Evolutionary conservation across 1,140 invertebrate species (phyloP), one percentile per base, ranked within the genome.

Genomic region (Rhyzopertha dominica): DNA sequence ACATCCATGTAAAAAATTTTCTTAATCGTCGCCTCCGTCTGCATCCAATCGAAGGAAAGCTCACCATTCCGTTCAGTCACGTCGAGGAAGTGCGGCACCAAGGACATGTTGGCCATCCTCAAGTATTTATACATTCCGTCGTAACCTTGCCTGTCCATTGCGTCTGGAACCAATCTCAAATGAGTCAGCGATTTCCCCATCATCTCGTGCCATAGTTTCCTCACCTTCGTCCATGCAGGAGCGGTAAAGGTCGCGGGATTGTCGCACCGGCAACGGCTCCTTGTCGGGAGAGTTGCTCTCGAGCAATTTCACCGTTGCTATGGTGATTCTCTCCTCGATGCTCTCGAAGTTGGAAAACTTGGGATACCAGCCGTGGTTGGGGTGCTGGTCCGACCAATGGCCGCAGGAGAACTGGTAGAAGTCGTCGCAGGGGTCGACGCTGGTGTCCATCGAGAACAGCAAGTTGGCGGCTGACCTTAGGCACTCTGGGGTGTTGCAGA

Each of bases 361-460:
- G 1, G 73, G 70, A 58, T 84, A 87, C 84, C 83, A 85, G 31
- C 81, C 80, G 59, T 84, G 78, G 2, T 76, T 74, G 0, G 80
- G 80, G 63, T 85, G 83, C 29, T 84, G 77, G 19, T 76, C 59
- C 0, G 74, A 68, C 83, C 83, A 87, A 41, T 77, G 77, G 4
- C 83, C 83, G 51, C 84, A 87, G 1, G 71, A 73, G 44, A 77
- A 80, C 64, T 75, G 54, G 55, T 80, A 80, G 61, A 81, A 82
- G 63, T 82, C 75, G n/a, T 79, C 69, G 45, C 80, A 82, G 39
- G 80, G 80, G 65, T 81, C 65, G 26, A 67, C 75, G 36, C 63
- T 68, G 45, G 57, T 59, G 56, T 82, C 75, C 70, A 82, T 77
- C 1, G 78, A 77, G 9, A 78, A 63, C 1, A 74, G 67, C 16